Conservation (phyloP, 2,113 vertebrate species). For the Aix galericulata region DNA sequence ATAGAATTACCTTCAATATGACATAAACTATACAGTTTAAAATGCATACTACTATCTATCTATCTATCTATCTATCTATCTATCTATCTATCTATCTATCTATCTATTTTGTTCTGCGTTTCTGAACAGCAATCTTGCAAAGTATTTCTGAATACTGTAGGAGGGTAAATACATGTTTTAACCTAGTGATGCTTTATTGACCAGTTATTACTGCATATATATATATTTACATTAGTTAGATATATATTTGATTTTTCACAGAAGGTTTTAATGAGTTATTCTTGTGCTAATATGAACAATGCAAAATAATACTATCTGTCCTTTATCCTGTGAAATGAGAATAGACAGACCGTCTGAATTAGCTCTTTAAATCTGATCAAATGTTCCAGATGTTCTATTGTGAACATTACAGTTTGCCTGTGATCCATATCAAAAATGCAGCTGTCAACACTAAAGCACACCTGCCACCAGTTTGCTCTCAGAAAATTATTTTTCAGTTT, state of each 20-base stretch:
- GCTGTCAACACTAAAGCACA: slow-evolving; percentile 74
- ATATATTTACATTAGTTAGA: not conserved
- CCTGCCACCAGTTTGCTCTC: slow-evolving; percentile 68
- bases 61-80: too few relatives aligned
- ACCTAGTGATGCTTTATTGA: not conserved
- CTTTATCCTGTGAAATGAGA: slow-evolving; percentile 39
- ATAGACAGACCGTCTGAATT: slow-evolving; percentile 26
- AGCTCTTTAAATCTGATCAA: slow-evolving; percentile 73
- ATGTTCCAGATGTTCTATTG: slow-evolving; percentile 75
- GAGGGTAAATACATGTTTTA: not conserved
- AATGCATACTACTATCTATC: too few relatives aligned
- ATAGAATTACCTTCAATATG: not conserved
- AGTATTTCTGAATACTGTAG: not conserved
- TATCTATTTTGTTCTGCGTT: too few relatives aligned
- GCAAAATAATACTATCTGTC: not conserved
- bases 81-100: too few relatives aligned
- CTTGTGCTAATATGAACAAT: not conserved
- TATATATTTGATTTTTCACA: not conserved
- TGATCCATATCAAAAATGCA: slow-evolving; percentile 76
- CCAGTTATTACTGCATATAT: not conserved
- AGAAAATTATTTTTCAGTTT: slow-evolving; percentile 70
- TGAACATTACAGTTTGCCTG: slow-evolving; percentile 57
- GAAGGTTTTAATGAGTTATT: not conserved
- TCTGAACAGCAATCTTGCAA: not conserved
- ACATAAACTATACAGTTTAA: not conserved